Evolutionary conservation across 2,888 invertebrate genomes (phyloP).

Genomic region (Girardia tigrina): DNA sequence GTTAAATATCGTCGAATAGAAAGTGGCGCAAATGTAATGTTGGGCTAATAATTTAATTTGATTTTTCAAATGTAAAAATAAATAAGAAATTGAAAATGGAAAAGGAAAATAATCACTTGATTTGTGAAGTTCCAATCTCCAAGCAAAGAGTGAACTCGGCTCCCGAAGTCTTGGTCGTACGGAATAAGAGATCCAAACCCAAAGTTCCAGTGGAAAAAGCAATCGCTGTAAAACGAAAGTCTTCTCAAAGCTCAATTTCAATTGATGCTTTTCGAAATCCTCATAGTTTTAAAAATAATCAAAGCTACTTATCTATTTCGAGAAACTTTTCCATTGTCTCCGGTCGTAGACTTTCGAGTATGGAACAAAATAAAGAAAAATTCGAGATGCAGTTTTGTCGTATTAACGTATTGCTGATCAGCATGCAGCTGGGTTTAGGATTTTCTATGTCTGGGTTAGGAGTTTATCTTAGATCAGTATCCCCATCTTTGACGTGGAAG

Average conservation of each 20-base stretch:
- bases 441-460: neutral
- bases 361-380: conserved; percentile 19
- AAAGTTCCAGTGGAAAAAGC: neutral
- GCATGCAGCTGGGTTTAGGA: conserved; percentile 3
- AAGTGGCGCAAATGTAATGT: too few species aligned
- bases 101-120: neutral
- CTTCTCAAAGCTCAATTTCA: conserved; percentile 7
- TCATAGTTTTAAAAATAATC: neutral
- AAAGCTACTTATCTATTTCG: neutral
- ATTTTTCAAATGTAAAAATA: neutral
- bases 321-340: conserved; percentile 2
- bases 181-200: neutral
- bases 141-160: neutral
- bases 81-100: neutral
- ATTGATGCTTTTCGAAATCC: neutral
- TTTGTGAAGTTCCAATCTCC: neutral
- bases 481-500: neutral
- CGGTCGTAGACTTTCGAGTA: neutral
- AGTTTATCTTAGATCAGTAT: conserved; percentile 1
- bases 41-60: too few species aligned
- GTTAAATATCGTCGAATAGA: too few species aligned
- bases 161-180: neutral
- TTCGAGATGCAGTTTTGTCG: neutral
- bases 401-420: neutral
- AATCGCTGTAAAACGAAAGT: neutral